phyloP scores from a whole-genome alignment of 2,888 invertebrate genomes.

The Heteromurus nitidus region DNA sequence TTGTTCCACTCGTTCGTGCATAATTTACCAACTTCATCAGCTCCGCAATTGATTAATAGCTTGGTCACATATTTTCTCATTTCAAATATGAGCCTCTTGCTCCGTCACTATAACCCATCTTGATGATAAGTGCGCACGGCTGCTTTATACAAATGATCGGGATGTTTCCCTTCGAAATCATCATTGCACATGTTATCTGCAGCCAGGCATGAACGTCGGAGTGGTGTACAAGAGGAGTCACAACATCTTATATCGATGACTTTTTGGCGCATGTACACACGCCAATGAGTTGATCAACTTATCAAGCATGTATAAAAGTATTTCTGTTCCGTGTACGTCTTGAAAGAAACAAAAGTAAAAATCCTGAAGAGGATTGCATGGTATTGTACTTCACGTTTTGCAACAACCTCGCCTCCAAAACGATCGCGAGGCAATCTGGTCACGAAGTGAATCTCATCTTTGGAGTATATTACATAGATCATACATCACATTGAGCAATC shows the following conservation, averaged over 20 bases:
- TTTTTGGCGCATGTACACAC: no score
- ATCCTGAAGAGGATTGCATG: not conserved
- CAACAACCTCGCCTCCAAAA: not conserved
- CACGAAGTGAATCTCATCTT: slow-evolving; percentile 17
- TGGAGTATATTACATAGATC: not conserved
- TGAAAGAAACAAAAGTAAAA: not conserved
- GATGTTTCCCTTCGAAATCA: no score
- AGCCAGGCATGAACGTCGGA: not conserved
- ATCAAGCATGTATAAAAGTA: not conserved
- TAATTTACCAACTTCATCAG: not conserved
- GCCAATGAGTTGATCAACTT: not conserved
- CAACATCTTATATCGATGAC: no score
- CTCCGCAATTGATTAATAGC: no score
- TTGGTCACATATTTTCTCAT: no score
- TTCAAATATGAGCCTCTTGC: no score
- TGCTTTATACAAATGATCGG: no score
- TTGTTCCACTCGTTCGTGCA: not conserved
- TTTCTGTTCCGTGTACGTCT: not conserved
- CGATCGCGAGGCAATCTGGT: slow-evolving; percentile 31
- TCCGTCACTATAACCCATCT: no score
- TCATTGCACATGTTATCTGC: no score
- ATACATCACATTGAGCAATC: not conserved
- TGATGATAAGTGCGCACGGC: no score
- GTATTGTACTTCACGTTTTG: not conserved
- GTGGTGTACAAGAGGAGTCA: not conserved